Evolutionary conservation across 1,140 invertebrate genomes (phyloP).

Genomic region (Carposina sasakii): DNA sequence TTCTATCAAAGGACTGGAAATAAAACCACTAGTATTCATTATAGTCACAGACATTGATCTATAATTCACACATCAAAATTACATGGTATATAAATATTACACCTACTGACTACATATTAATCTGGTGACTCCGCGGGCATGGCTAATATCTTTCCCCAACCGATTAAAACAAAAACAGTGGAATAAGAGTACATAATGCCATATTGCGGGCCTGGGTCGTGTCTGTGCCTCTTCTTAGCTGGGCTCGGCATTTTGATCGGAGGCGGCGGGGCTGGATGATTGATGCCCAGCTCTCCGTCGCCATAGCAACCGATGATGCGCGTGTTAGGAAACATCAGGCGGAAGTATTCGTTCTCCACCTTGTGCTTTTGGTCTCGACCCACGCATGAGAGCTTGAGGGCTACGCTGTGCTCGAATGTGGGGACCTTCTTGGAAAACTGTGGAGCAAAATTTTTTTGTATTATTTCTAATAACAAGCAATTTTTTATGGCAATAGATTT

Average conservation of each 20-base stretch:
- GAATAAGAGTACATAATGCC: conserved; percentile 57
- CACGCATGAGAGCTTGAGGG: conserved; percentile 62
- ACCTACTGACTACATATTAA: too few species aligned
- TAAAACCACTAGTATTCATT: too few species aligned
- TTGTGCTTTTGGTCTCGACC: conserved; percentile 52
- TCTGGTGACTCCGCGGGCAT: neutral
- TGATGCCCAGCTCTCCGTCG: conserved; percentile 55
- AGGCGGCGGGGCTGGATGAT: conserved; percentile 28
- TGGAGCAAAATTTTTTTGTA: conserved; percentile 2
- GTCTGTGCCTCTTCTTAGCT: conserved; percentile 16
- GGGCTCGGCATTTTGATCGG: too few species aligned
- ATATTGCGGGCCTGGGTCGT: conserved; percentile 32
- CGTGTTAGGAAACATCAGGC: conserved; percentile 50
- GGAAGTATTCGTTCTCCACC: conserved; percentile 50
- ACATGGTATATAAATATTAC: too few species aligned
- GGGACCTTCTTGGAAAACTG: conserved; percentile 59
- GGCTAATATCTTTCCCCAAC: conserved; percentile 47
- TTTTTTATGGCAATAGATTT: too few species aligned
- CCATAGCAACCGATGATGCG: conserved; percentile 57
- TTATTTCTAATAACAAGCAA: too few species aligned
- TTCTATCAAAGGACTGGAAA: too few species aligned
- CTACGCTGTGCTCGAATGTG: conserved; percentile 51
- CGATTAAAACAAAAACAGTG: conserved; percentile 56
- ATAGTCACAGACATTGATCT: too few species aligned
- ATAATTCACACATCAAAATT: too few species aligned